Evolutionary conservation across 2,113 vertebrate species (phyloP).

Genomic region (Argyrosomus japonicus): DNA sequence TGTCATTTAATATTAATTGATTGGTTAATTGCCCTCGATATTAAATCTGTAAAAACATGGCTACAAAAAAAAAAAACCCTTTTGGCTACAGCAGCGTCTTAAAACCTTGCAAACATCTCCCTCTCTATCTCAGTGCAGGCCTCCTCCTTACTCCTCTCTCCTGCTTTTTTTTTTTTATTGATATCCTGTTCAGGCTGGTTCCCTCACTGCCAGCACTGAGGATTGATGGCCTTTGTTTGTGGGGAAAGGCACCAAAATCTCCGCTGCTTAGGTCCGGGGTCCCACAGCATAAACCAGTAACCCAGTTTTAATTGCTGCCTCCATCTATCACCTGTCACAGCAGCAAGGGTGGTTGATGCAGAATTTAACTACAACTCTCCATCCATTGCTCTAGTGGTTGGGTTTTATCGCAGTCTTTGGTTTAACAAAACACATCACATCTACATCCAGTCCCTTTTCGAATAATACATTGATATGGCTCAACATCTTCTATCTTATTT

Average conservation of each 20-base stretch:
- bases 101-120: constrained; percentile 10
- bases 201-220: constrained; percentile 60
- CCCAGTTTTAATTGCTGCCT: constrained; percentile 85
- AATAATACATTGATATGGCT: too few species aligned
- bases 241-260: constrained; percentile 78
- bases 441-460: too few species aligned
- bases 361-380: constrained; percentile 62
- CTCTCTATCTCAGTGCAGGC: constrained; percentile 20
- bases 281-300: constrained; percentile 82
- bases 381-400: constrained; percentile 7
- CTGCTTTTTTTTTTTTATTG: constrained; percentile 61
- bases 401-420: not conserved
- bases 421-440: not conserved
- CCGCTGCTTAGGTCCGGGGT: constrained; percentile 60
- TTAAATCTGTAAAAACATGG: not conserved
- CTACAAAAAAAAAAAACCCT: not conserved
- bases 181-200: constrained; percentile 68
- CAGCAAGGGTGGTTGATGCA: constrained; percentile 70
- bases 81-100: constrained; percentile 15
- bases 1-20: not conserved
- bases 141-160: constrained; percentile 45
- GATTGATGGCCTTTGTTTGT: constrained; percentile 84
- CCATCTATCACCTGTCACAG: constrained; percentile 82
- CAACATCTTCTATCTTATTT: not conserved
- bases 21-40: not conserved